These are phyloP conservation scores for Osmerus mordax DNA, from an alignment of 2,113 vertebrate species.

Conservation along the genomic window DNA sequence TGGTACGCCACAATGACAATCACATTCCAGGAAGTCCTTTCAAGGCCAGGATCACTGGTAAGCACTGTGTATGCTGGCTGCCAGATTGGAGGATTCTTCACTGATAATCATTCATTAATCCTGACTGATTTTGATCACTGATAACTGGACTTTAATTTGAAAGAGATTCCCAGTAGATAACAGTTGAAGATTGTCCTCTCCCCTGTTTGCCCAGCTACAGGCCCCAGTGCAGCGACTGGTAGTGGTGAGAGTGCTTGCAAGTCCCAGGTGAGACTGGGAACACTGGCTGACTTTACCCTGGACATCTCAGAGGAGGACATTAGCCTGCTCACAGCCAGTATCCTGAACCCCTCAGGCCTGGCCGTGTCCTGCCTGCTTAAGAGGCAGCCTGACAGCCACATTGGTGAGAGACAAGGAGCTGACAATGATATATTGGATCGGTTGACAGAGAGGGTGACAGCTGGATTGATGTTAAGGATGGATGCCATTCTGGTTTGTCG, in stretches of 20 bases:
- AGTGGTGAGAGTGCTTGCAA: conserved; percentile 38
- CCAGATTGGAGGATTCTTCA: too few relatives aligned
- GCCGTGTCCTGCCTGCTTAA: conserved; percentile 82
- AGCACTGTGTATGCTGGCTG: background rate
- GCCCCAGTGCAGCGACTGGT: background rate
- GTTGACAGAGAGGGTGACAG: too few relatives aligned
- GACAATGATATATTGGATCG: too few relatives aligned
- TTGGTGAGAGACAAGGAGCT: conserved; percentile 68
- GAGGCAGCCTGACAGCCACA: conserved; percentile 80
- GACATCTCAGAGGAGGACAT: conserved; percentile 84
- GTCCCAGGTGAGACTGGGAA: conserved; percentile 81
- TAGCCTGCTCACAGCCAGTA: conserved; percentile 78
- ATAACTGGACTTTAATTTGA: background rate
- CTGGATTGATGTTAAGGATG: too few relatives aligned
- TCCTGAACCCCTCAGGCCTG: conserved; percentile 78
- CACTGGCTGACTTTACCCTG: conserved; percentile 80
- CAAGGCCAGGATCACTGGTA: conserved; percentile 82
- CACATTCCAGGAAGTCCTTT: conserved; percentile 84
- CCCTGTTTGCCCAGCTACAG: background rate
- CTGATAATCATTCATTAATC: background rate
- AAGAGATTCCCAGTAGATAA: background rate
- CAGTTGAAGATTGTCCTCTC: background rate
- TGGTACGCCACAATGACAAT: conserved; percentile 82
- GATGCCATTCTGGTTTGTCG: background rate
- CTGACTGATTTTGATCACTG: background rate